Evolutionary conservation across 1,140 invertebrate species (phyloP).

Genomic region (Anastatus disparis): DNA sequence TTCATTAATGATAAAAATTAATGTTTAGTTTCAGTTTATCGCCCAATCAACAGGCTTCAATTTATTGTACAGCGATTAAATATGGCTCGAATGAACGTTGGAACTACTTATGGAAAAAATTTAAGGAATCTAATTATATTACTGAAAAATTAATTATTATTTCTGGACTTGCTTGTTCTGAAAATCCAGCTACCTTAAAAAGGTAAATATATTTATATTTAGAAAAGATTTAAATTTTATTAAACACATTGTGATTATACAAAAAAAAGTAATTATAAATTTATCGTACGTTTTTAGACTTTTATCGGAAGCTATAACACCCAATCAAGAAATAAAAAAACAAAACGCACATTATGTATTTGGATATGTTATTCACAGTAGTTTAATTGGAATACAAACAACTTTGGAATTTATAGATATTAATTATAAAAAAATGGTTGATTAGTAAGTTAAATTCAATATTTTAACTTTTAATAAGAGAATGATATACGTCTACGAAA

Average conservation of each 20-base stretch:
- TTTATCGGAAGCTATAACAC: not conserved
- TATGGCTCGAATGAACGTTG: constrained; percentile 83
- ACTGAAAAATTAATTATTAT: not conserved
- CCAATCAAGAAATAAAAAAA: not conserved
- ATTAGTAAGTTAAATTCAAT: not conserved
- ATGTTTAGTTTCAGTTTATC: no score
- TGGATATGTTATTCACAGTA: not conserved
- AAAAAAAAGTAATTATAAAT: no score
- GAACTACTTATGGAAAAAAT: constrained; percentile 80
- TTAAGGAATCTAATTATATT: not conserved
- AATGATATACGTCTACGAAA: no score
- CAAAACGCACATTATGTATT: not conserved
- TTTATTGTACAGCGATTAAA: no score
- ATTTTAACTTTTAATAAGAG: no score
- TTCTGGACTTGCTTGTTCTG: not conserved
- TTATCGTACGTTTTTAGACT: not conserved
- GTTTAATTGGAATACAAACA: not conserved
- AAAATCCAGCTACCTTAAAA: not conserved
- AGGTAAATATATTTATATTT: no score
- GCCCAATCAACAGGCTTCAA: no score
- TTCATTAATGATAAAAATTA: no score
- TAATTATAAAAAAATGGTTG: not conserved
- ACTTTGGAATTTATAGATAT: no score
- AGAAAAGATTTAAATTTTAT: not conserved
- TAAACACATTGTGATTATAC: not conserved